These are phyloP conservation scores for Gouania willdenowi DNA, from an alignment of 2,797 vertebrate genomes.

Conservation along the genomic window DNA sequence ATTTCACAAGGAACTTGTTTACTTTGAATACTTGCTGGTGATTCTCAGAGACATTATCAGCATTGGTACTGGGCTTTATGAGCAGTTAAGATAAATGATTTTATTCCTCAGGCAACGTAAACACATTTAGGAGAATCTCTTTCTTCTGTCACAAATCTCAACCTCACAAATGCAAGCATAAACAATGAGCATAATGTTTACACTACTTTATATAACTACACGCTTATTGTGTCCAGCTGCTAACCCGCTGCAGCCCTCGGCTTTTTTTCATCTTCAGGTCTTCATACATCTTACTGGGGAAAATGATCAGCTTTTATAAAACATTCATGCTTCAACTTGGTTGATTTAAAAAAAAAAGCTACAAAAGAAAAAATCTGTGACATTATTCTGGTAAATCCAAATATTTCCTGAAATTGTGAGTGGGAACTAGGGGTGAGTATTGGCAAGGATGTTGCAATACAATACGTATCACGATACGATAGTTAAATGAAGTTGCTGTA, in stretches of 20 bases:
- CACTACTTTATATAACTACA: neutral
- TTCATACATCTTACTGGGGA: no score
- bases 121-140: neutral
- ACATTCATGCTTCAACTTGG: no score
- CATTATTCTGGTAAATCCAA: no score
- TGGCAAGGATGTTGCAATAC: no score
- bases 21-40: conserved; percentile 10
- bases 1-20: conserved; percentile 18
- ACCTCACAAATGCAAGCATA: neutral
- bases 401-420: no score
- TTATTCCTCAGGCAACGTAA: neutral
- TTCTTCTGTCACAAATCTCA: neutral
- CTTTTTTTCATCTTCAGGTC: neutral
- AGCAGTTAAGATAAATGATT: neutral
- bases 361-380: no score
- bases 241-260: neutral
- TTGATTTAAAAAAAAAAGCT: no score
- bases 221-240: neutral
- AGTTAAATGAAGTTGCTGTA: no score
- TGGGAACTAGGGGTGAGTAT: no score
- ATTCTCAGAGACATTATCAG: conserved; percentile 1
- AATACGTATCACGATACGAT: no score
- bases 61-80: neutral
- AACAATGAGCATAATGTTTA: neutral
- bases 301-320: neutral